Base-by-base conservation (phyloP, 2,888 invertebrate genomes). In the Syrphus vitripennis region DNA sequence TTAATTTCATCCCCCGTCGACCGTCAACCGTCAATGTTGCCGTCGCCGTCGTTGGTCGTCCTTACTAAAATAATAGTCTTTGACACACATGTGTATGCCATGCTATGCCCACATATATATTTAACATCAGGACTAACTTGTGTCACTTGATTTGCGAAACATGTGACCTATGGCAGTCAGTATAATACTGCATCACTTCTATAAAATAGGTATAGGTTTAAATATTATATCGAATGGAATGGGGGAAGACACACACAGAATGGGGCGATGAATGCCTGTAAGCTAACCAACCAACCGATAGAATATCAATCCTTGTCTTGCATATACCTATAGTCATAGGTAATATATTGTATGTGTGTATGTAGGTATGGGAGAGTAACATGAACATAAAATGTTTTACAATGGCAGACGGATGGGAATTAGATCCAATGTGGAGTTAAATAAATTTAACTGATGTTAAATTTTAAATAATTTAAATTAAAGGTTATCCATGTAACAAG, bases 91-190 rank as follows among this genome's bases (percentile, higher is more conserved):
- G 45, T 72, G 57, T 29, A 55, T 10, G 71, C 72, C 57, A 76
- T 81, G 53, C 71, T 53, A 53, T 71, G 78, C 77, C 53, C 74
- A 70, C 40, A 72, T 40, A 59, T 67, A 75, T 55, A 21, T 40
- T 24, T 61, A 45, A 48, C 45, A 65, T 29, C 50, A 74, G 72
- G 86, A 86, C n/a, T n/a, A n/a, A n/a, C 82, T 82, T 86, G 86
- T 86, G 86, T 86, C 86, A 86, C 74, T 86, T 82, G 86, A 86
- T 82, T 86, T 82, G 86, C 82, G 72, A 86, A 82, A 78, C 86
- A 86, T 82, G 82, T 82, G 86, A 86, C 86, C 82, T 74, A 82
- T 82, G 86, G 72, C 76, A 45, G 77, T 57, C 16, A 29, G 53
- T 42, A 42, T 42, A 19, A 31, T 37, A 10, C 61, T 42, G 9